These are phyloP conservation scores for Apis florea DNA, from an alignment of 1,140 invertebrate genomes.

Conservation along the genomic window DNA sequence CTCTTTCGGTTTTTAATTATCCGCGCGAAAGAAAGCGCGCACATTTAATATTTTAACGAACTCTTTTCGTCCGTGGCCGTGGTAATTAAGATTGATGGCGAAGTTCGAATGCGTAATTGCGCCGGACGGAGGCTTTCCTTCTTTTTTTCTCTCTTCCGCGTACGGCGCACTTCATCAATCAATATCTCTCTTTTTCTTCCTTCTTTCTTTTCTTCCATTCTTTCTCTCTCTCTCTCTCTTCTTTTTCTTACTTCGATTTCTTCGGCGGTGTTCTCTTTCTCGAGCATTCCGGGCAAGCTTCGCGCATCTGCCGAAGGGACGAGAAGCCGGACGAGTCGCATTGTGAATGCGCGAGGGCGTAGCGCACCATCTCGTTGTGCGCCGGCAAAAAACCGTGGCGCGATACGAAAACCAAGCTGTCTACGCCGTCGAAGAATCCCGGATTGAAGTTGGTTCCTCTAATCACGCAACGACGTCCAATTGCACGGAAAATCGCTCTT, in stretches of 20 bases:
- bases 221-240: constrained; percentile 6
- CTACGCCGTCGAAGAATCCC: neutral
- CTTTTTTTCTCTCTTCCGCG: constrained; percentile 27
- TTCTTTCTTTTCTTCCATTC: neutral
- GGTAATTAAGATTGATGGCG: constrained; percentile 66
- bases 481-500: neutral
- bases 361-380: constrained; percentile 46
- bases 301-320: constrained; percentile 40
- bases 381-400: constrained; percentile 17
- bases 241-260: neutral
- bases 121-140: constrained; percentile 55
- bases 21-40: constrained; percentile 52
- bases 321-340: constrained; percentile 47
- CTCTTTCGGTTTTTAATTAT: constrained; percentile 58
- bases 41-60: constrained; percentile 65
- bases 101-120: constrained; percentile 65
- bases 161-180: constrained; percentile 63
- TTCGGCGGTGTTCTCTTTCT: neutral
- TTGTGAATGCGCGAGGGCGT: constrained; percentile 49
- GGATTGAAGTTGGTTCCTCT: no score
- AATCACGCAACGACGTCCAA: no score
- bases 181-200: constrained; percentile 38
- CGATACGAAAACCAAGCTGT: constrained; percentile 42
- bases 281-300: constrained; percentile 19
- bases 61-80: constrained; percentile 55